phyloP scores from a whole-genome alignment of 2,797 vertebrate genomes.

The Phyllotis vaccarum region DNA sequence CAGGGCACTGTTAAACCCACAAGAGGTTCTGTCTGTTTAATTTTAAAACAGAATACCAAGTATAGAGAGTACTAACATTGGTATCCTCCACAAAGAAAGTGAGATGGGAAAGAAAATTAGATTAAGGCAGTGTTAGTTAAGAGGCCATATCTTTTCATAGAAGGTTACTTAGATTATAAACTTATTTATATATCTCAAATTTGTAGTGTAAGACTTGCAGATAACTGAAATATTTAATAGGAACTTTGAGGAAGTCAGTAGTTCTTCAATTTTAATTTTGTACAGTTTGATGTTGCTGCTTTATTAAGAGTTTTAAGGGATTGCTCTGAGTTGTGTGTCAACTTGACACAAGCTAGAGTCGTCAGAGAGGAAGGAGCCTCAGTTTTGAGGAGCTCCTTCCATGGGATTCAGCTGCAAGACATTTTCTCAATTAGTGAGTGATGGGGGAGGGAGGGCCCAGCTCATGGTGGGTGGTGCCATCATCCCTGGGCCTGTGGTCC shows the following conservation, averaged over 20 bases:
- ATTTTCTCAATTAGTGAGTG: neutral
- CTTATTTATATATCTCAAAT: neutral
- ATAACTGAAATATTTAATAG: constrained; percentile 27
- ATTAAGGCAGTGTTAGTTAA: constrained; percentile 18
- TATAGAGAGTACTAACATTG: constrained; percentile 33
- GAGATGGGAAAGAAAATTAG: neutral
- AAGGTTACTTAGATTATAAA: constrained; percentile 19
- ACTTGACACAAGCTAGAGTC: neutral
- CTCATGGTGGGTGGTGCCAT: neutral
- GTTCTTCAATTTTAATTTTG: constrained; percentile 52
- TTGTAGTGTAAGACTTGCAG: neutral
- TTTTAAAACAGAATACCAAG: constrained; percentile 27
- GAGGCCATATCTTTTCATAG: neutral
- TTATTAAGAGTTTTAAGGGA: constrained; percentile 38
- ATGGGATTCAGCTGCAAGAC: neutral
- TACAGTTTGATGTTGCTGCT: constrained; percentile 7
- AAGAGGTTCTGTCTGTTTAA: neutral
- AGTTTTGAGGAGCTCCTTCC: neutral
- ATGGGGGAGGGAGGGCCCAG: neutral
- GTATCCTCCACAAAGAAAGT: neutral
- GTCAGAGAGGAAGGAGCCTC: neutral
- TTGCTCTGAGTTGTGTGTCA: neutral
- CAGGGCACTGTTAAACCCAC: neutral
- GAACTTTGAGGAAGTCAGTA: constrained; percentile 42
- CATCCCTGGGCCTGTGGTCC: neutral